Base-by-base conservation (phyloP, 2,113 vertebrate genomes). In the Dasypus novemcinctus region DNA sequence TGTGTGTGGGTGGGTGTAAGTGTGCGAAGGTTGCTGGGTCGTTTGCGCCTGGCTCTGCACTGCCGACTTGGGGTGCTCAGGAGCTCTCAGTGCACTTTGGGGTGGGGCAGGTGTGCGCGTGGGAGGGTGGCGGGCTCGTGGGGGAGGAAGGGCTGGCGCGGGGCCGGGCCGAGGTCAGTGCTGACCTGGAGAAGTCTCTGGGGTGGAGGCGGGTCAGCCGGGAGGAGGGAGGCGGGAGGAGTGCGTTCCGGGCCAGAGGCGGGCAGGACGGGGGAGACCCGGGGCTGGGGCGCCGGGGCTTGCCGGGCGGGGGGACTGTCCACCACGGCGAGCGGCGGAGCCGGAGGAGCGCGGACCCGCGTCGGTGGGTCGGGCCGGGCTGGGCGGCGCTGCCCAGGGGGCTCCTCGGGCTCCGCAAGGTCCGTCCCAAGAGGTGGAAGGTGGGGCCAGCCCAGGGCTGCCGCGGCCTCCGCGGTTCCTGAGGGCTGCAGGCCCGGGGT, bases 311-410 rank as follows among this genome's bases (percentile, higher is more conserved):
- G 52, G 52, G 52, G 52, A 54, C 52, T 54, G 52, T 15, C 12
- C 12, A 17, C 52, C 12, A 14, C 17, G 52, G 52, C 12, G 4
- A 21, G 54, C 4, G 54, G 54, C 20, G 18, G 18, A 57, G 54
- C 54, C 54, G 12, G 54, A 0, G 64, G 31, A 54, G 52, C 27
- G 33, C 4, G 14, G 54, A 23, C 27, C 0, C 4, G n/a, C 20
- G 1, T 21, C 23, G 10, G 71, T n/a, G 17, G 85, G 54, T 3
- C 2, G 0, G 11, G 2, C 2, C 12, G 6, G 31, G 57, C 13
- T 11, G 15, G 4, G 43, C 15, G 0, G 8, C 21, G 52, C 38
- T 4, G 7, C 78, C 68, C 15, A 0, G n/a, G 5, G 10, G 54
- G 21, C 15, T 20, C 33, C 15, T 38, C 2, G 8, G 20, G n/a